phyloP scores from a whole-genome alignment of 2,888 invertebrate genomes.

The Caenorhabditis imperialis region DNA sequence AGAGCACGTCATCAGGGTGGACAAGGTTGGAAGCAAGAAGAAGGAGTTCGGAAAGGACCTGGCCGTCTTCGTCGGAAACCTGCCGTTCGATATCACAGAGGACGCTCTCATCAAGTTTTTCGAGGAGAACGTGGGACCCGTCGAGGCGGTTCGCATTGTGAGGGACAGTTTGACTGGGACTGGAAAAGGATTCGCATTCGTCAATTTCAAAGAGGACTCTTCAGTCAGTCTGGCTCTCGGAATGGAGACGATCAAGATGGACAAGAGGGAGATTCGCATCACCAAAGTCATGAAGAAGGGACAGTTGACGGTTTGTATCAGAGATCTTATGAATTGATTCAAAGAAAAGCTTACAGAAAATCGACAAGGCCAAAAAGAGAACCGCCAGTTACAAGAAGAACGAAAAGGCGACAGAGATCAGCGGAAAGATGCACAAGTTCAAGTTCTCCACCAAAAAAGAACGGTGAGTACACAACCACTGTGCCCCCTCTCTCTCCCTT shows the following conservation, averaged over 20 bases:
- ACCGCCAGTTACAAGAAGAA: constrained; percentile 13
- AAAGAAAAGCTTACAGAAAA: constrained; percentile 24
- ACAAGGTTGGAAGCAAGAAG: constrained; percentile 44
- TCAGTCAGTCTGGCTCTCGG: constrained; percentile 55
- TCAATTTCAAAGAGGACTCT: constrained; percentile 56
- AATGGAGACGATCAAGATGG: constrained; percentile 56
- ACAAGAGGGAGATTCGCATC: constrained; percentile 54
- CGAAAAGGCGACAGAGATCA: constrained; percentile 14
- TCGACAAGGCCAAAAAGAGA: constrained; percentile 34
- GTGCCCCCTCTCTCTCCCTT: too few species aligned
- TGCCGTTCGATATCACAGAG: constrained; percentile 54
- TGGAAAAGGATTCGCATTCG: constrained; percentile 64
- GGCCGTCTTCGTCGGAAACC: constrained; percentile 60
- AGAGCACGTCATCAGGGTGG: constrained; percentile 58
- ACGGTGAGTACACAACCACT: constrained; percentile 27
- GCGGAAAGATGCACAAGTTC: constrained; percentile 55
- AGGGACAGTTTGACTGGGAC: constrained; percentile 53
- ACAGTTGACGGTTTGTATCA: constrained; percentile 40
- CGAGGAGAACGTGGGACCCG: constrained; percentile 53
- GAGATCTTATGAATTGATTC: neutral
- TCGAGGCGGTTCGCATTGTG: constrained; percentile 52
- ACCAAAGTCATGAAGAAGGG: constrained; percentile 63
- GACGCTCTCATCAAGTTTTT: constrained; percentile 49
- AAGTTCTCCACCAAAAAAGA: constrained; percentile 61
- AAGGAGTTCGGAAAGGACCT: constrained; percentile 55